A percentile compares a stretch with the other conserved stretches of the same genome.
Conservation (phyloP, 2,797 vertebrate species). For the Eulemur coronatus region DNA sequence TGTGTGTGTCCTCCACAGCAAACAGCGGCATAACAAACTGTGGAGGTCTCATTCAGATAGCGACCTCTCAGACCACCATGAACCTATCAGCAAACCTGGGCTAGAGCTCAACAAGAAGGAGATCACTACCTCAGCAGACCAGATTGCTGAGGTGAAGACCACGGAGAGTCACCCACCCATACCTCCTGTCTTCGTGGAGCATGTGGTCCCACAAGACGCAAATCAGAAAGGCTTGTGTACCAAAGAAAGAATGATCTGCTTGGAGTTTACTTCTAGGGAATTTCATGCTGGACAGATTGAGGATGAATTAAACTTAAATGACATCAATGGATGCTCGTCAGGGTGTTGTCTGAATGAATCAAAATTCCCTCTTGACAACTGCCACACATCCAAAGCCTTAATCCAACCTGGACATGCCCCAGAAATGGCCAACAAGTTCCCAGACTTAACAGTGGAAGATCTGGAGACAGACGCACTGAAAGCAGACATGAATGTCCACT, state of each 20-base stretch:
- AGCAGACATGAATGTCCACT: slow-evolving; percentile 88
- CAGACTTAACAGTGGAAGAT: slow-evolving; percentile 85
- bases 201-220: slow-evolving; percentile 74
- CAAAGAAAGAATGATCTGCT: slow-evolving; percentile 83
- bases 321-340: slow-evolving; percentile 84
- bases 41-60: slow-evolving; percentile 98
- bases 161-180: slow-evolving; percentile 80
- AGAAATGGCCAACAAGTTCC: slow-evolving; percentile 75
- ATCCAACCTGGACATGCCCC: slow-evolving; percentile 80
- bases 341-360: slow-evolving; percentile 82
- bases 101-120: slow-evolving; percentile 89
- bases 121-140: slow-evolving; percentile 91
- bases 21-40: slow-evolving; percentile 97
- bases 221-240: slow-evolving; percentile 72
- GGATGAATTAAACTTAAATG: slow-evolving; percentile 86
- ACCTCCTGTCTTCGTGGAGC: slow-evolving; percentile 85
- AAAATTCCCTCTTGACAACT: slow-evolving; percentile 83
- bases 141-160: slow-evolving; percentile 88
- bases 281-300: slow-evolving; percentile 84
- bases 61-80: slow-evolving; percentile 93
- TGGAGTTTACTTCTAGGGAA: slow-evolving; percentile 83
- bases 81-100: slow-evolving; percentile 87
- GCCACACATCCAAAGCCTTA: slow-evolving; percentile 83
- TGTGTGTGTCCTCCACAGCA: slow-evolving; percentile 85
- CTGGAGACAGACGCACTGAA: slow-evolving; percentile 91